Evolutionary conservation across 2,113 vertebrate species (phyloP).

Genomic region (Hippocampus guttulatus): DNA sequence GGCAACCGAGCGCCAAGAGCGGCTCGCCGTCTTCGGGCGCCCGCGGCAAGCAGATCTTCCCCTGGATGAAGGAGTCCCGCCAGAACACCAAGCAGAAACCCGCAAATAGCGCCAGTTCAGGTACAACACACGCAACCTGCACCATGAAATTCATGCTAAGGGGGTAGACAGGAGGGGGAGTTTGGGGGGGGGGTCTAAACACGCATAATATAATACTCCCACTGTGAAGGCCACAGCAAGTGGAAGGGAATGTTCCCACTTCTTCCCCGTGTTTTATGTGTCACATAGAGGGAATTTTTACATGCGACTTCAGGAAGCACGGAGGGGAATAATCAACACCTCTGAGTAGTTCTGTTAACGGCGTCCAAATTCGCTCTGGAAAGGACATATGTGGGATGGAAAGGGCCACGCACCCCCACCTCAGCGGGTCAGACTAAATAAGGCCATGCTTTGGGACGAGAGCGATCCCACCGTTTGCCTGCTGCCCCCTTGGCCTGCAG

Average conservation of each 20-base stretch:
- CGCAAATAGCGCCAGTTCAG: constrained; percentile 92
- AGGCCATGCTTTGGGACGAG: neutral
- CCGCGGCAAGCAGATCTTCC: constrained; percentile 93
- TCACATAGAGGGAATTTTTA: constrained; percentile 5
- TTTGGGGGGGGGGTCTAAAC: constrained; percentile 5
- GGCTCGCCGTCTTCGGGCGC: constrained; percentile 79
- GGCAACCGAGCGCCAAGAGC: constrained; percentile 80
- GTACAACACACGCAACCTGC: constrained; percentile 65
- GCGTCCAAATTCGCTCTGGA: neutral
- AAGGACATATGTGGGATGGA: neutral
- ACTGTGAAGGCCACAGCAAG: constrained; percentile 2
- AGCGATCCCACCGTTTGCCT: neutral
- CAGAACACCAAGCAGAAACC: constrained; percentile 98
- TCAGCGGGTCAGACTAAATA: neutral
- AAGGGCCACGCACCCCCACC: neutral
- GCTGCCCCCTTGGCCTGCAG: constrained; percentile 39
- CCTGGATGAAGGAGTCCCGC: constrained; percentile 98
- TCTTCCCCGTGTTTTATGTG: neutral
- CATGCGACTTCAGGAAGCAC: neutral
- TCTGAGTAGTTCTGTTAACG: neutral
- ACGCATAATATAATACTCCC: constrained; percentile 3
- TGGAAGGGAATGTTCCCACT: neutral
- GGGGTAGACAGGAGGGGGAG: neutral
- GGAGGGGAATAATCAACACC: constrained; percentile 2
- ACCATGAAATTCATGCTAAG: constrained; percentile 4